phyloP scores from a whole-genome alignment of 2,113 vertebrate genomes.

The Oxyura jamaicensis region DNA sequence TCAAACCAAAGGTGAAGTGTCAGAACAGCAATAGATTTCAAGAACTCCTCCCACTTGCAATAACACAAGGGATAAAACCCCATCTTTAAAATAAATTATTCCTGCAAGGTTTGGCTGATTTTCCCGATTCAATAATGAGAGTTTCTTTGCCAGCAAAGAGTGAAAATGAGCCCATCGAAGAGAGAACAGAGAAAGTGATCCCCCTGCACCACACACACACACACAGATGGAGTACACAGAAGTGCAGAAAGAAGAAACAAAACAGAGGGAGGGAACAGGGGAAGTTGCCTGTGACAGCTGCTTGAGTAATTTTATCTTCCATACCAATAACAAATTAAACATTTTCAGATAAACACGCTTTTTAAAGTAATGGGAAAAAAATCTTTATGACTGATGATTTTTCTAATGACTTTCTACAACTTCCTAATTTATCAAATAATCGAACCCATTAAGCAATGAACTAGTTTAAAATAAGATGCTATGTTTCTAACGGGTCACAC shows the following conservation, averaged over 20 bases:
- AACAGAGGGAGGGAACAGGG: fast-evolving
- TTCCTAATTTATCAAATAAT: background rate
- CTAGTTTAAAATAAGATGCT: background rate
- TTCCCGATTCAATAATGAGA: background rate
- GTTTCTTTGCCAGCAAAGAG: background rate
- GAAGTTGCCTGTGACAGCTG: background rate
- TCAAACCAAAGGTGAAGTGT: background rate
- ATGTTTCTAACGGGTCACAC: background rate
- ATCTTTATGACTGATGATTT: background rate
- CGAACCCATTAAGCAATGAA: background rate
- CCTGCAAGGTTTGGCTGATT: background rate
- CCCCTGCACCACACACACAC: background rate
- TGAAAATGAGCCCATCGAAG: background rate
- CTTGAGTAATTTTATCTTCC: background rate
- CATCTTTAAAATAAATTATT: background rate
- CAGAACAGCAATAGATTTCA: background rate
- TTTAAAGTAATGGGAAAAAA: background rate
- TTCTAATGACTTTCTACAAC: no score
- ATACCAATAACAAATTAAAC: background rate
- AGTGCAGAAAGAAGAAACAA: background rate
- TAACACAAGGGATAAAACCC: background rate
- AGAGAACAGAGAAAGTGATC: background rate
- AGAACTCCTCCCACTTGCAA: background rate
- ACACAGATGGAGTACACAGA: background rate
- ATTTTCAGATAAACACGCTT: background rate